Evolutionary conservation across 2,797 vertebrate species (phyloP), one percentile per base, ranked within the genome.

Genomic region (Psittacula echo): DNA sequence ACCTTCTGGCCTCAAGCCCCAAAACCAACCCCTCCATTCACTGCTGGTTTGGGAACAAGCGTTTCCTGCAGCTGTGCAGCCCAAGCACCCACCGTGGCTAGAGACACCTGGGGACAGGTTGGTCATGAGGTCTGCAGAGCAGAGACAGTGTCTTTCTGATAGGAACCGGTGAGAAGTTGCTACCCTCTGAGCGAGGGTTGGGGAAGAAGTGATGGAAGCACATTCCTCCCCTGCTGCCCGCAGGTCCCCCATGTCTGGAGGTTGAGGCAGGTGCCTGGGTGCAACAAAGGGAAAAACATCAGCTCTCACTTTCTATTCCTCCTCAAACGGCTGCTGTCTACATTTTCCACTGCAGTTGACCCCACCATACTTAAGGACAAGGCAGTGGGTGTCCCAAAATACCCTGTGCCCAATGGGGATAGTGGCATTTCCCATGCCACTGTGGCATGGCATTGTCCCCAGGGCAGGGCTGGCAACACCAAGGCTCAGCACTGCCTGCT

Each of bases 371-470:
- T 17, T 2, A 4, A 32, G 11, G 47, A 41, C 45, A 15, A 60
- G 30, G 22, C 61, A 51, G 53, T 7, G 42, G 53, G 48, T 60
- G 32, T 44, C 61, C 61, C 23, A 5, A 26, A 79, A 32, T 3
- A 8, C 48, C 42, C 56, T 2, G 32, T 21, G 13, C 68, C 51
- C 7, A 0, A 7, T 1, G 13, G 68, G 6, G 13, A 13, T 1
- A 7, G 77, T 32, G 66, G 39, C 73, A n/a, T 30, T 60, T 50
- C 67, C 45, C 32, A 7, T 6, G 11, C 5, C 60, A 41, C 19
- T 1, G 5, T 9, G n/a, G 45, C 45, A 2, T 1, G 10, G 58
- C 78, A 34, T 1, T 20, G 4, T 18, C 30, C 47, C n/a, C 0
- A 0, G 13, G 10, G 13, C 45, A 37, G 65, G 29, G n/a, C 64